Evolutionary conservation across 2,797 vertebrate species (phyloP).

Genomic region (Babyrousa celebensis): DNA sequence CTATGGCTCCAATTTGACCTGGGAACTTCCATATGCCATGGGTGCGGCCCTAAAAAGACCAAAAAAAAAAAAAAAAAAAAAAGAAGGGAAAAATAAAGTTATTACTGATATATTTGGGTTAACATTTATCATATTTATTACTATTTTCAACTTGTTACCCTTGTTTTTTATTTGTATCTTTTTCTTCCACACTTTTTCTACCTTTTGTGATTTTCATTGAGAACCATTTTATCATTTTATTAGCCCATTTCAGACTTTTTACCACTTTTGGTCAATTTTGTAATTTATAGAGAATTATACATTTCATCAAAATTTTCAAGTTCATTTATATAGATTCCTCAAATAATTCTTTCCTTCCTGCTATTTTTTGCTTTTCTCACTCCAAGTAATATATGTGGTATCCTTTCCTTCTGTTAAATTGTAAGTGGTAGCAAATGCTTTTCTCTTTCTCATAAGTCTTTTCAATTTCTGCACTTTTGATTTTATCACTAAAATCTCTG

Average conservation of each 20-base stretch:
- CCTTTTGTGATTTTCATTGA: not conserved
- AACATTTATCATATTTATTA: not conserved
- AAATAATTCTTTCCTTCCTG: conserved; percentile 37
- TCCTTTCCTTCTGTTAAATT: not conserved
- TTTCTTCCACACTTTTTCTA: not conserved
- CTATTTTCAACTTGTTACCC: not conserved
- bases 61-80: too few species aligned
- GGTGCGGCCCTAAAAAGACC: too few species aligned
- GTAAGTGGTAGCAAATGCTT: not conserved
- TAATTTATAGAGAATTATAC: conserved; percentile 34
- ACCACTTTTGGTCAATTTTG: conserved; percentile 8
- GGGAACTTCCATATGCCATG: too few species aligned
- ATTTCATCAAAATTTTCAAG: conserved; percentile 49
- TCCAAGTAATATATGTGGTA: not conserved
- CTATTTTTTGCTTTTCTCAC: conserved; percentile 19
- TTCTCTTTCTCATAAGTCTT: conserved; percentile 45
- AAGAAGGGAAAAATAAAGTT: not conserved
- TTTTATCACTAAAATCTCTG: conserved; percentile 36
- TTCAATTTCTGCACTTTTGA: not conserved
- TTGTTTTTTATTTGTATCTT: conserved; percentile 22
- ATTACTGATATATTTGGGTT: not conserved
- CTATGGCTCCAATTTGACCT: too few species aligned
- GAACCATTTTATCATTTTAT: not conserved
- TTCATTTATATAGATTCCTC: not conserved
- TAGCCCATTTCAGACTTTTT: conserved; percentile 3